These are phyloP conservation scores for Alethe castanea DNA, from an alignment of 2,113 vertebrate species.

Conservation along the genomic window DNA sequence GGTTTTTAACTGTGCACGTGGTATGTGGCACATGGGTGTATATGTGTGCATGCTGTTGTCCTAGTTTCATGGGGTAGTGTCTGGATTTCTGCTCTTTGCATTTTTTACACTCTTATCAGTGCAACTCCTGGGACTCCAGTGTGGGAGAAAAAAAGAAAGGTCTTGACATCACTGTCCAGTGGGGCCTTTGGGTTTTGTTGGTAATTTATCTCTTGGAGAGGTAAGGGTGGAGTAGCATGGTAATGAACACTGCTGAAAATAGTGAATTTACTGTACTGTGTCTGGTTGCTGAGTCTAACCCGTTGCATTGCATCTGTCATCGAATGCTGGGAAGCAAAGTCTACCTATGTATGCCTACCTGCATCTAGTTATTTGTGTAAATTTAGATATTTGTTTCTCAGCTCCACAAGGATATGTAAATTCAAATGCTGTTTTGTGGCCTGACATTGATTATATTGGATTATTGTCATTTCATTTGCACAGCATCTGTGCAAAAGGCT, in stretches of 20 bases:
- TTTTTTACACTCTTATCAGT: not conserved
- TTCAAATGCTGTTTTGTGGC: not conserved
- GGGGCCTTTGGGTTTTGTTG: not conserved
- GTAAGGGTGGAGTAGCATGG: not conserved
- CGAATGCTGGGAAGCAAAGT: not conserved
- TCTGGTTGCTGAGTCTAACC: not conserved
- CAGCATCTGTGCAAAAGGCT: not conserved
- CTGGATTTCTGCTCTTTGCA: not conserved
- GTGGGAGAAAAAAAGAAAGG: not conserved
- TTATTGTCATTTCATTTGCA: not conserved
- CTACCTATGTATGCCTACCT: not conserved
- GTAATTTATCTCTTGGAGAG: not conserved
- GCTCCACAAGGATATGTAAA: not conserved
- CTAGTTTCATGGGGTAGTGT: not conserved
- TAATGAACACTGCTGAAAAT: not conserved
- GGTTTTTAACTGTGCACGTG: not conserved
- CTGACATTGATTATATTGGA: not conserved
- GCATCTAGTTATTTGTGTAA: not conserved
- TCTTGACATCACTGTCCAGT: not conserved
- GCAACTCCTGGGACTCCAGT: not conserved
- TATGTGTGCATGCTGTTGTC: fast-evolving
- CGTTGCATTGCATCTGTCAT: not conserved
- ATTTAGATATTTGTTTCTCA: not conserved
- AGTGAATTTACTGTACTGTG: not conserved
- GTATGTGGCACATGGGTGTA: not conserved